These are phyloP conservation scores for Tauraco erythrolophus DNA, from an alignment of 2,113 vertebrate species.

Conservation along the genomic window DNA sequence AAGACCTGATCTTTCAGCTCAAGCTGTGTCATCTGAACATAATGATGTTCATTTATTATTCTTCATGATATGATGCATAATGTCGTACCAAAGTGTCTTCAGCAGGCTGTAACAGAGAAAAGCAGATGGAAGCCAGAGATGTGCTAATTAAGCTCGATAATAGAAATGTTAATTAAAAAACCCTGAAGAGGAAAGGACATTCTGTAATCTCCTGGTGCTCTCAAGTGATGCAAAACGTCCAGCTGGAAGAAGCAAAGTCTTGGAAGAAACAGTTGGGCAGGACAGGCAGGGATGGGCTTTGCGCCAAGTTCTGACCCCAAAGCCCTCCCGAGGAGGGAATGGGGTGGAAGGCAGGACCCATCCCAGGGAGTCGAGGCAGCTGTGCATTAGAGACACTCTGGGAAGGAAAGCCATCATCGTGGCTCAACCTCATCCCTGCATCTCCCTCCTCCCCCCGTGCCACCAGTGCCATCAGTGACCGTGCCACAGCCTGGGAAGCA, in stretches of 20 bases:
- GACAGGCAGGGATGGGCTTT: not conserved
- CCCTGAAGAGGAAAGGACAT: conserved; percentile 51
- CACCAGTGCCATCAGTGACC: not conserved
- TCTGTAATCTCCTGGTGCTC: not conserved
- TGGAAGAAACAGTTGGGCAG: not conserved
- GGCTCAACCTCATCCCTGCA: not conserved
- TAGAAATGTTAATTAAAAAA: conserved; percentile 69
- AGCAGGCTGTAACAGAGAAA: conserved; percentile 39
- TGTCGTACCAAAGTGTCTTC: not conserved
- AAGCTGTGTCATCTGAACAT: not conserved
- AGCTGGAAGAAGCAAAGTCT: not conserved
- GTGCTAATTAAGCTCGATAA: conserved; percentile 48
- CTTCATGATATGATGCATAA: not conserved
- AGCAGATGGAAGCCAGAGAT: conserved; percentile 58
- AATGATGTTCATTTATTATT: not conserved
- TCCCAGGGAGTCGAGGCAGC: not conserved
- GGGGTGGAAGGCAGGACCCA: not conserved
- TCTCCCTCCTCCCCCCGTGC: not conserved
- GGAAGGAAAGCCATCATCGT: not conserved
- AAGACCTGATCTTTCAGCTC: not conserved
- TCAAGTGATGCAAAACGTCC: not conserved
- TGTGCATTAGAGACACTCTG: fast-evolving
- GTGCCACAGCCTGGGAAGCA: not conserved
- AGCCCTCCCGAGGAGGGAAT: fast-evolving
- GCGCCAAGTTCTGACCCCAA: not conserved